Evolutionary conservation across 2,888 invertebrate species (phyloP).

Genomic region (Criorhina ranunculi): DNA sequence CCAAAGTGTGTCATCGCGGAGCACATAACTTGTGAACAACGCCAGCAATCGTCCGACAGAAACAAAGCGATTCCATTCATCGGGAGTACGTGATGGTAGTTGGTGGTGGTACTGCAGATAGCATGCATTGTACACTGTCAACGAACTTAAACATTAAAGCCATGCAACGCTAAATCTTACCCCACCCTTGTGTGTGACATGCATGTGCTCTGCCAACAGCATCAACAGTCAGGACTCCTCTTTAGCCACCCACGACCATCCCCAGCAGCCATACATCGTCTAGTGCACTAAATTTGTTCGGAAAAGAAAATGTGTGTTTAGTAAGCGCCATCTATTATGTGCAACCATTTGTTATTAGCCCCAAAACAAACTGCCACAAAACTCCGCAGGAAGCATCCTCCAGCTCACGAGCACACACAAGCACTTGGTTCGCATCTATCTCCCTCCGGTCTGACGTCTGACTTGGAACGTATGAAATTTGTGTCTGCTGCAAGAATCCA

Average conservation of each 20-base stretch:
- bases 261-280: conserved; percentile 59
- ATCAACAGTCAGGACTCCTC: conserved; percentile 13
- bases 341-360: conserved; percentile 77
- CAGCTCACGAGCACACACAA: conserved; percentile 28
- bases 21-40: conserved; percentile 41
- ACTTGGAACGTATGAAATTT: conserved; percentile 76
- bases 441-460: conserved; percentile 73
- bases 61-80: conserved; percentile 65
- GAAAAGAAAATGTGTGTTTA: conserved; percentile 75
- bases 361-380: conserved; percentile 76
- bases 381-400: conserved; percentile 74
- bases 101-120: conserved; percentile 64
- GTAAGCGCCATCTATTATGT: conserved; percentile 77
- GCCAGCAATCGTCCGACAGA: conserved; percentile 30
- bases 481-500: conserved; percentile 69
- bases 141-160: conserved; percentile 69
- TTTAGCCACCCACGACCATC: conserved; percentile 1
- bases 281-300: conserved; percentile 73
- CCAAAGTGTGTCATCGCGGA: conserved; percentile 39
- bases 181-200: conserved; percentile 58
- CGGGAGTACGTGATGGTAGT: conserved; percentile 27
- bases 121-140: conserved; percentile 74
- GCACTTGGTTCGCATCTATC: conserved; percentile 69
- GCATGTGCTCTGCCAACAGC: conserved; percentile 55
- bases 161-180: conserved; percentile 68